Evolutionary conservation across 2,113 vertebrate species (phyloP), one percentile per base, ranked within the genome.

Genomic region (Fulica atra): DNA sequence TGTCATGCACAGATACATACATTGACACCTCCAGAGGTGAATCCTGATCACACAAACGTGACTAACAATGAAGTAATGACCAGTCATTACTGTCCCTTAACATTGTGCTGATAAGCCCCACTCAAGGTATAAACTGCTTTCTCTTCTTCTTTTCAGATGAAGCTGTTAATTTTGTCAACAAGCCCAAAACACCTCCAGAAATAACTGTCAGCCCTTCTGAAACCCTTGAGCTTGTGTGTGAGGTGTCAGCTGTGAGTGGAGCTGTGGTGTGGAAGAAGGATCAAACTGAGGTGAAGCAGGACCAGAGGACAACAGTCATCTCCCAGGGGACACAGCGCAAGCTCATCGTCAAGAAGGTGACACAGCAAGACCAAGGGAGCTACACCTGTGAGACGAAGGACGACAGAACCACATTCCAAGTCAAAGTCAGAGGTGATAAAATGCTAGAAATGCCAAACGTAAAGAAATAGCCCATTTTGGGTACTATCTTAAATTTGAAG

Each of bases 231-330:
- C 97, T 99, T 89, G 97, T 61, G 92, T 99, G 99, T 48, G 98
- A 99, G 95, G 98, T 99, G 54, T 98, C 98, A n/a, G 94, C 96
- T 18, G 96, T 92, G 0, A 95, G 95, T 0, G 98, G 97, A 14
- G 59, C 68, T 0, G 98, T 99, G 40, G 84, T 98, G 40, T 99
- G 98, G 99, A 98, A 91, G 96, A 99, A 98, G 96, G 98, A 98
- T 81, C 89, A 88, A 54, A 28, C 60, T 2, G 93, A 97, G 65
- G 36, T 97, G 72, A 95, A 89, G 70, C 94, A 96, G 65, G 97
- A 97, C 95, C 94, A 97, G 86, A 97, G 96, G 70, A 95, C 81
- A 60, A 60, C 72, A 0, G 14, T 95, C 7, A 11, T 84, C 65
- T 59, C 77, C 28, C 95, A 97, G 73, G 97, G 97, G 74, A 93